Evolutionary conservation across 2,797 vertebrate genomes (phyloP).

Genomic region (Sparidentex hasta): DNA sequence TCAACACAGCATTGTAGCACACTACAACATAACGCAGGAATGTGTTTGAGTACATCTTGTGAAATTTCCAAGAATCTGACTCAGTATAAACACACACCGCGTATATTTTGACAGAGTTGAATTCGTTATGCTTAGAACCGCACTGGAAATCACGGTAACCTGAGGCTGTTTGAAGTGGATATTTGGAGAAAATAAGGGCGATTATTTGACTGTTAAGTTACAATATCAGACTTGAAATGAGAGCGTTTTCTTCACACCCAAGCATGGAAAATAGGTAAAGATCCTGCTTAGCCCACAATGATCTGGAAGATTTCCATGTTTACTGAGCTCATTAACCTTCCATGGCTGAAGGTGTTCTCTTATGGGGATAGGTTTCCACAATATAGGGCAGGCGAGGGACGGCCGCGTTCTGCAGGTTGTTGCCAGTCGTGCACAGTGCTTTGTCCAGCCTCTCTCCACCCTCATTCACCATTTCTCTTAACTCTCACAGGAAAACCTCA

Average conservation of each 20-base stretch:
- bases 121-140: conserved; percentile 20
- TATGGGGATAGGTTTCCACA: conserved; percentile 56
- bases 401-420: not conserved
- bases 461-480: conserved; percentile 15
- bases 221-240: conserved; percentile 55
- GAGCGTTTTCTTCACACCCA: conserved; percentile 47
- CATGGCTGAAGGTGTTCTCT: conserved; percentile 44
- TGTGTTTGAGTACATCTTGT: conserved; percentile 13
- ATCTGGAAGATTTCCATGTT: conserved; percentile 71
- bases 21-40: not conserved
- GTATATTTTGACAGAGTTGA: conserved; percentile 40
- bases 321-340: conserved; percentile 66
- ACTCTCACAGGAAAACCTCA: not conserved
- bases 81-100: conserved; percentile 21
- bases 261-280: conserved; percentile 51
- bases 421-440: conserved; percentile 25
- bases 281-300: conserved; percentile 33
- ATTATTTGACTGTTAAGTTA: conserved; percentile 27
- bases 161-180: conserved; percentile 28
- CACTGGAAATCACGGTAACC: conserved; percentile 24
- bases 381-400: conserved; percentile 13
- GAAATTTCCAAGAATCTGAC: conserved; percentile 29
- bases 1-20: not conserved
- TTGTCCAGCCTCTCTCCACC: not conserved
- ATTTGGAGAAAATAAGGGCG: conserved; percentile 49